phyloP scores from a whole-genome alignment of 2,888 invertebrate species.

The Pterobdella sp. region DNA sequence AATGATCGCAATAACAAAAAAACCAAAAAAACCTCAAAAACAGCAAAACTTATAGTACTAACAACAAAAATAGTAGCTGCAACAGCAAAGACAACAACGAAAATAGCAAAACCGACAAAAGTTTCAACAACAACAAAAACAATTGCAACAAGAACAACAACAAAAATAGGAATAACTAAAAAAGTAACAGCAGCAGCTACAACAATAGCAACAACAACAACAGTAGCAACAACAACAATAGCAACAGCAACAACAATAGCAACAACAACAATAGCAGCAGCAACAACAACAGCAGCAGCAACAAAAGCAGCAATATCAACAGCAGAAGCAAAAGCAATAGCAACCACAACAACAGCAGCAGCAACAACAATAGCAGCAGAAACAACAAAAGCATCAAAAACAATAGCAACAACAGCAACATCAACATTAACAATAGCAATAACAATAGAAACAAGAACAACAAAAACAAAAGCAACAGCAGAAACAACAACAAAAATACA shows the following conservation, averaged over 20 bases:
- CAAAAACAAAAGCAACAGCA: too few species aligned
- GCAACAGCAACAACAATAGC: neutral
- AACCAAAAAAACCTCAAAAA: neutral
- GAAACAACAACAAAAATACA: too few species aligned
- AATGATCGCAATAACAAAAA: neutral
- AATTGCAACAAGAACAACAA: neutral
- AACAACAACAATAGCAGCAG: neutral
- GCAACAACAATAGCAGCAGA: too few species aligned
- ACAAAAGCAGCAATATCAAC: neutral
- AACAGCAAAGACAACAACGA: neutral
- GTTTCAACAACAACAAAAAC: neutral
- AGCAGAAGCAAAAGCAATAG: neutral
- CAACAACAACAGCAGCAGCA: neutral
- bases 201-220: neutral
- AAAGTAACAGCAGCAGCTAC: conserved; percentile 3
- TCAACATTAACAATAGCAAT: too few species aligned
- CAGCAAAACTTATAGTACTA: neutral
- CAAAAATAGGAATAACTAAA: neutral
- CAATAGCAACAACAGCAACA: too few species aligned
- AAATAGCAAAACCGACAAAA: neutral
- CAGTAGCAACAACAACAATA: neutral
- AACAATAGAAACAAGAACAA: too few species aligned
- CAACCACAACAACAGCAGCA: too few species aligned
- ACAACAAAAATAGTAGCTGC: neutral
- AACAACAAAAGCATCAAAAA: too few species aligned